Percentiles rank a stretch among this genome's conserved stretches.
Evolutionary conservation across 2,113 vertebrate species (phyloP).

Genomic region (Mormyrus lacerda): DNA sequence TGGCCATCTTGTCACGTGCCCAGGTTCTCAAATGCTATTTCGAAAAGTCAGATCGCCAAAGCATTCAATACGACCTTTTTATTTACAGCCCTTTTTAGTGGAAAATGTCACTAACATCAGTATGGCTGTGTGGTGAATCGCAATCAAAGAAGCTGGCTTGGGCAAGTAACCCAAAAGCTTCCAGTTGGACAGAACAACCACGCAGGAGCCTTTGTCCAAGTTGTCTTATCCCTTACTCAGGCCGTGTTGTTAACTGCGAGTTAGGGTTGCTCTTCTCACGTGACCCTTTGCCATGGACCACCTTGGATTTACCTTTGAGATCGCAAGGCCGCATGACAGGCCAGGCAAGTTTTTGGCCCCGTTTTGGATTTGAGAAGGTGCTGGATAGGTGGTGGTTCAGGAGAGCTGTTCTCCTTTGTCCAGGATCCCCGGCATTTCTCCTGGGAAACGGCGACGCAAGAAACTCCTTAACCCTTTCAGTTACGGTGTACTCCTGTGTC

Average conservation of each 20-base stretch:
- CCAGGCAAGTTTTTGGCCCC: neutral
- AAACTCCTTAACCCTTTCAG: neutral
- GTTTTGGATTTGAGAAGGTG: neutral
- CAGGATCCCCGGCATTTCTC: neutral
- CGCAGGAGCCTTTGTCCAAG: neutral
- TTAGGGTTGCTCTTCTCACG: neutral
- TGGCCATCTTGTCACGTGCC: neutral
- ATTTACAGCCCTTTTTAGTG: neutral
- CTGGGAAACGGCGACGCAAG: neutral
- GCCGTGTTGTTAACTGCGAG: neutral
- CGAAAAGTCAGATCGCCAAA: neutral
- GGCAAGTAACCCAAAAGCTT: neutral
- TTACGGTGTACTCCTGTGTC: neutral
- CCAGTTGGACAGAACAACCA: neutral
- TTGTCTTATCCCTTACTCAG: neutral
- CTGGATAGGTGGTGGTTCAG: neutral
- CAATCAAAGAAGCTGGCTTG: neutral
- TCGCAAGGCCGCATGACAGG: neutral
- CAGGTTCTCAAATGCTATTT: neutral
- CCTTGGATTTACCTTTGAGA: neutral
- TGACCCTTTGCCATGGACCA: neutral
- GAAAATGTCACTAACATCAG: neutral
- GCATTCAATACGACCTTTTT: neutral
- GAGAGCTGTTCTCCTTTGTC: neutral
- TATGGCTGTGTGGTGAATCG: neutral